Evolutionary conservation across 1,140 invertebrate genomes (phyloP).

Genomic region (Sminthurides bifidus): DNA sequence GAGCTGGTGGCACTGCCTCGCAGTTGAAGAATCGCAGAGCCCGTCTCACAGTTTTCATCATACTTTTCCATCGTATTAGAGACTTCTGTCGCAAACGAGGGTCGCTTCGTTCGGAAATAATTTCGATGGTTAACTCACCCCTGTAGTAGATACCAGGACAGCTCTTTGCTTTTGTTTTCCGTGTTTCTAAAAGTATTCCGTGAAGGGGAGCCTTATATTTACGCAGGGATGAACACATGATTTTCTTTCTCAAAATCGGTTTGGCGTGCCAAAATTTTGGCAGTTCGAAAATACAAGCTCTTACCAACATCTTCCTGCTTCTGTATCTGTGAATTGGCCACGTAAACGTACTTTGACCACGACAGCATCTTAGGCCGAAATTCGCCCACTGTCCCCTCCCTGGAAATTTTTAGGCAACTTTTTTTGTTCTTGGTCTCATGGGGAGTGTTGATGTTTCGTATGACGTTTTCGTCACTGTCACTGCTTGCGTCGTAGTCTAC

Average conservation of each 20-base stretch:
- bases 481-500: background rate
- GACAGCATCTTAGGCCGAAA: conserved; percentile 1
- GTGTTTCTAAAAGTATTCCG: too few species aligned
- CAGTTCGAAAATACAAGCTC: background rate
- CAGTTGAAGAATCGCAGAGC: too few species aligned
- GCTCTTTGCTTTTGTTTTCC: background rate
- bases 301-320: background rate
- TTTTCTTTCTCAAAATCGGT: too few species aligned
- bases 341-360: conserved; percentile 2
- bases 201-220: too few species aligned
- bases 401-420: background rate
- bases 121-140: conserved; percentile 1
- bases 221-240: too few species aligned
- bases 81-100: too few species aligned
- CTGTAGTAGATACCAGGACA: conserved; percentile 3
- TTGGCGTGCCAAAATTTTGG: too few species aligned
- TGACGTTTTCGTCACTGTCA: background rate
- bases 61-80: too few species aligned
- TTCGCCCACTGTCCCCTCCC: background rate
- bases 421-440: background rate
- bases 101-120: too few species aligned
- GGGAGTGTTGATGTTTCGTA: background rate
- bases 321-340: background rate
- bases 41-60: too few species aligned
- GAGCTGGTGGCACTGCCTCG: too few species aligned